Evolutionary conservation across 2,113 vertebrate genomes (phyloP), one percentile per base, ranked within the genome.

Genomic region (Chascanopsetta lugubris): DNA sequence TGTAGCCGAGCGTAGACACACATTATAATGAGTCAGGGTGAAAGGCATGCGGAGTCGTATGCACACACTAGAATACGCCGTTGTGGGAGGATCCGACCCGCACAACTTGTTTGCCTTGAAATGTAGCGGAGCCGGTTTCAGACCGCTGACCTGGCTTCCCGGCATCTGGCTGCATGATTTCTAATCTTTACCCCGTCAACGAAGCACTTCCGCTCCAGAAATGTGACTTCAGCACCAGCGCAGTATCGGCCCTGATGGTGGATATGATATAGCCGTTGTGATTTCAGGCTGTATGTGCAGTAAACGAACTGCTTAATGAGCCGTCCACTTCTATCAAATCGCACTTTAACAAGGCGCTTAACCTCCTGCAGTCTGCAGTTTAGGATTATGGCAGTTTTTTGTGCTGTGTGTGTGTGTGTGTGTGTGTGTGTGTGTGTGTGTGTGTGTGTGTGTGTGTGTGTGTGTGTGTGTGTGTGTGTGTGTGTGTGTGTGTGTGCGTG

Each of bases 81-180:
- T 26, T 47, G 46, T 75, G 74, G 87, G 75, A 61, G 83, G 84
- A 76, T 70, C 36, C 43, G 24, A 57, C 69, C 50, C 50, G 57
- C 30, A 61, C n/a, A 71, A 77, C 74, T 50, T 59, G 75, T 85
- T 84, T 84, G 53, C 24, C 32, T 15, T 84, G 69, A 71, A 87
- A 92, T 92, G 92, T 67, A 8, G 75, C 64, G 61, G 20, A 79
- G 56, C 91, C 10, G 27, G 91, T 92, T 92, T 76, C 10, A 57
- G 48, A 55, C 8, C 29, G 47, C 22, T 51, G 50, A 43, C 29
- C 3, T 20, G 8, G 58, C 7, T 65, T 75, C 72, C 36, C 6
- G 30, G 43, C 22, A 38, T 26, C 6, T 21, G 25, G 9, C 8
- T 24, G 13, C 13, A 8, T n/a, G n/a, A 58, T 27, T 58, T 47